Conservation (phyloP, 2,888 invertebrate species). For the Pseudococcus viburni region DNA sequence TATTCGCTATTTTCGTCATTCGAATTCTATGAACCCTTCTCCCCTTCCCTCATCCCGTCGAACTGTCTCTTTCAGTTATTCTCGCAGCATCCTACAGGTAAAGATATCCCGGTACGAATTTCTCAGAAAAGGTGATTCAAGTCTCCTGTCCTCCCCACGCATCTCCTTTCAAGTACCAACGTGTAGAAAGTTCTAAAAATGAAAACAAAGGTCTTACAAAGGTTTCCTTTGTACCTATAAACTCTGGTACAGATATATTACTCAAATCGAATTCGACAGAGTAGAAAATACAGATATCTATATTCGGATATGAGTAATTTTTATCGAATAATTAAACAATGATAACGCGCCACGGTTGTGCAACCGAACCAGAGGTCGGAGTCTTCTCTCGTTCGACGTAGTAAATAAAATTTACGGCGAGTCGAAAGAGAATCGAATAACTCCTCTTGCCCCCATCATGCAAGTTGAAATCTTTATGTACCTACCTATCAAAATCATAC, state of each 20-base stretch:
- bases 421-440: background rate
- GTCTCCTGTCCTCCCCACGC: background rate
- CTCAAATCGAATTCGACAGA: constrained; percentile 3
- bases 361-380: constrained; percentile 26
- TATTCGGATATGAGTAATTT: constrained; percentile 34
- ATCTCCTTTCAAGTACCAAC: background rate
- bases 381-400: constrained; percentile 15
- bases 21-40: background rate
- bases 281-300: background rate
- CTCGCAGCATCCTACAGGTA: background rate
- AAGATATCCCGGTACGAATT: background rate
- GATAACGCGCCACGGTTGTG: background rate
- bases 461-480: background rate
- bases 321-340: constrained; percentile 42
- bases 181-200: background rate
- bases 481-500: background rate
- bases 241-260: background rate
- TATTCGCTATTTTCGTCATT: background rate
- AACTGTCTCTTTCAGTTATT: background rate
- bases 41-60: background rate
- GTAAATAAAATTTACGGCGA: background rate
- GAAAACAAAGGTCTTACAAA: constrained; percentile 1
- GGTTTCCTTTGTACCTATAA: too few relatives aligned
- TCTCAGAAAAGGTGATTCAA: background rate
- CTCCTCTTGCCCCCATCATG: background rate